Conservation (phyloP, 1,140 invertebrate species). For the Chlorops oryzae region DNA sequence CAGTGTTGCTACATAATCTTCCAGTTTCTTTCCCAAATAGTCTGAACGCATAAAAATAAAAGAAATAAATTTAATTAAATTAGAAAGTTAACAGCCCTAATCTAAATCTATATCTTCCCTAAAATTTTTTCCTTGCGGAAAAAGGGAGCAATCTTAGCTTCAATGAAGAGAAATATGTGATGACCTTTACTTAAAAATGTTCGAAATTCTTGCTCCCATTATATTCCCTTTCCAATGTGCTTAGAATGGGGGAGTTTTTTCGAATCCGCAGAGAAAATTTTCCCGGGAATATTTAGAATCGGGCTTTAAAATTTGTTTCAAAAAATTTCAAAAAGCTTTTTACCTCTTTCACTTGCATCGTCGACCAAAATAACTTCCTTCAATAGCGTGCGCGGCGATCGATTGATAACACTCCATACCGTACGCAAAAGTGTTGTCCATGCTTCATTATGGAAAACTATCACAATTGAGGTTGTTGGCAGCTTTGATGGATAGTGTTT, state of each 20-base stretch:
- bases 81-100: no score
- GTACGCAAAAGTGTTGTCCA: slow-evolving; percentile 93
- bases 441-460: slow-evolving; percentile 97
- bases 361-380: slow-evolving; percentile 94
- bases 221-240: no score
- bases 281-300: no score
- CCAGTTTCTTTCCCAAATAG: slow-evolving; percentile 80
- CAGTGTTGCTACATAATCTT: slow-evolving; percentile 80
- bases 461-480: slow-evolving; percentile 87
- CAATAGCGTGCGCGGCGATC: slow-evolving; percentile 78
- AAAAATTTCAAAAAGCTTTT: slow-evolving; percentile 9
- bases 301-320: not conserved
- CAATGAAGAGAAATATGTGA: no score
- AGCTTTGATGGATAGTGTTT: slow-evolving; percentile 71
- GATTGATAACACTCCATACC: slow-evolving; percentile 94
- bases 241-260: no score
- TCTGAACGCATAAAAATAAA: slow-evolving; percentile 59
- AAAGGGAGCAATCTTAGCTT: no score
- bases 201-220: no score
- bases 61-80: no score
- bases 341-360: slow-evolving; percentile 89
- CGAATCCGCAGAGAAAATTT: no score
- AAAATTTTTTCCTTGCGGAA: no score
- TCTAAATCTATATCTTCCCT: no score
- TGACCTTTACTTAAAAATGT: no score